A percentile compares a stretch with the other conserved stretches of the same genome.
phyloP scores from a whole-genome alignment of 1,140 invertebrate genomes.

The Drosophila chauvacae region DNA sequence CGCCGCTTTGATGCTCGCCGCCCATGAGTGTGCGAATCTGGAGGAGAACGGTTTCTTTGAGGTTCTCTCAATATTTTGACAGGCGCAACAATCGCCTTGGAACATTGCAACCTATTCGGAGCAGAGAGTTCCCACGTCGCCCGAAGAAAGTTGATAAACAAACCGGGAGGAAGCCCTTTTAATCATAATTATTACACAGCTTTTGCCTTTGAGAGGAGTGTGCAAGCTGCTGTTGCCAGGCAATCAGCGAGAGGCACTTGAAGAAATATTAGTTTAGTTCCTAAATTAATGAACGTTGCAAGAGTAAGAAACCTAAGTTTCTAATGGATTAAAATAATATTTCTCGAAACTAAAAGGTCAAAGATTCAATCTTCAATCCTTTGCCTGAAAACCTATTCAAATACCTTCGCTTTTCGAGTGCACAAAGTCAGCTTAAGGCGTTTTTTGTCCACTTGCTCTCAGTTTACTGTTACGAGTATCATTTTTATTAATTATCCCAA shows the following conservation, averaged over 20 bases:
- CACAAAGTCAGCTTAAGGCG: constrained; percentile 9
- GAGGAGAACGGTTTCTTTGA: constrained; percentile 41
- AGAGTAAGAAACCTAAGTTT: neutral
- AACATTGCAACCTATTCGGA: constrained; percentile 52
- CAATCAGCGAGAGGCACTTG: constrained; percentile 7
- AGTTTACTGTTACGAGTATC: constrained; percentile 50
- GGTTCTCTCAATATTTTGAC: constrained; percentile 73
- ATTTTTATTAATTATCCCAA: constrained; percentile 71
- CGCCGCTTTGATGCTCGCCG: constrained; percentile 51
- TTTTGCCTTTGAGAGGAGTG: constrained; percentile 16
- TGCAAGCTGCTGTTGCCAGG: neutral
- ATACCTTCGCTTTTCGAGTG: neutral
- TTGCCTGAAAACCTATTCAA: too few relatives aligned
- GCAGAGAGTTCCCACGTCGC: constrained; percentile 60
- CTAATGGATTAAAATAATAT: neutral
- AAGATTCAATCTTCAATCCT: too few relatives aligned
- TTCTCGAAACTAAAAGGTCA: too few relatives aligned
- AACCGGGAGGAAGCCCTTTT: constrained; percentile 16
- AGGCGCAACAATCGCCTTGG: constrained; percentile 69
- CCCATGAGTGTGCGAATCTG: constrained; percentile 76
- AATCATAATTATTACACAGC: constrained; percentile 45
- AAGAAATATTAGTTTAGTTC: neutral
- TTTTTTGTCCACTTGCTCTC: constrained; percentile 16
- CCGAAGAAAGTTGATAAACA: constrained; percentile 29
- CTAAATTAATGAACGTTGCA: neutral